Conservation (phyloP, 92 coral and sea anemone genomes). For the Porites divaricata region DNA sequence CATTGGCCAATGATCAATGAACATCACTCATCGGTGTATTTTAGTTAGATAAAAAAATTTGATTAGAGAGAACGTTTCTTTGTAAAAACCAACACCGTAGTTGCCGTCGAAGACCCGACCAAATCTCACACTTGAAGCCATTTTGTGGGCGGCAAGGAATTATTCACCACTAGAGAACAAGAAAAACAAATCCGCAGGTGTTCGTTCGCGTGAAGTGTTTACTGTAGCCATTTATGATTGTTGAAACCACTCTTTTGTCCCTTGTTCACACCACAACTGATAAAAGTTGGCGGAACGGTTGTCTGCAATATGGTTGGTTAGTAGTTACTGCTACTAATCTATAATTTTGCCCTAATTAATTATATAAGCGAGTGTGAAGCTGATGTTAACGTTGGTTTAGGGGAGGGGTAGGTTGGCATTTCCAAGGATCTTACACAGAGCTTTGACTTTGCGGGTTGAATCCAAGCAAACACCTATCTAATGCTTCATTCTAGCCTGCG, state of each 20-base stretch:
- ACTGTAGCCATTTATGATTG: conserved; percentile 12
- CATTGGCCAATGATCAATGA: background rate
- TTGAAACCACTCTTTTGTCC: background rate
- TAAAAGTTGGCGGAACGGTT: background rate
- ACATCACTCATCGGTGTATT: background rate
- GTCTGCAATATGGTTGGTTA: background rate
- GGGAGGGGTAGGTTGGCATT: no score
- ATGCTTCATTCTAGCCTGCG: no score
- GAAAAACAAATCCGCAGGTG: conserved; percentile 15
- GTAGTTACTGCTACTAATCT: no score
- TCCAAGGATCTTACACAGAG: no score
- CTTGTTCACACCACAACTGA: background rate
- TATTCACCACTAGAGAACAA: conserved; percentile 1
- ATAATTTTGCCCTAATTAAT: no score
- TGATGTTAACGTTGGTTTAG: no score
- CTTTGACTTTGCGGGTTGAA: no score
- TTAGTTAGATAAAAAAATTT: background rate
- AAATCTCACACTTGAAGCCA: background rate
- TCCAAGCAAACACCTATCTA: no score
- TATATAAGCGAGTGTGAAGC: no score
- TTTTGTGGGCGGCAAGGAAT: background rate
- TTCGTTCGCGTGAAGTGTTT: conserved; percentile 2
- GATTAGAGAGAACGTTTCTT: background rate
- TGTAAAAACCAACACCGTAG: no score
- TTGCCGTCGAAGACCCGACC: no score